These are phyloP conservation scores for Coenobita brevimanus DNA, from an alignment of 1,140 invertebrate genomes.

Conservation along the genomic window DNA sequence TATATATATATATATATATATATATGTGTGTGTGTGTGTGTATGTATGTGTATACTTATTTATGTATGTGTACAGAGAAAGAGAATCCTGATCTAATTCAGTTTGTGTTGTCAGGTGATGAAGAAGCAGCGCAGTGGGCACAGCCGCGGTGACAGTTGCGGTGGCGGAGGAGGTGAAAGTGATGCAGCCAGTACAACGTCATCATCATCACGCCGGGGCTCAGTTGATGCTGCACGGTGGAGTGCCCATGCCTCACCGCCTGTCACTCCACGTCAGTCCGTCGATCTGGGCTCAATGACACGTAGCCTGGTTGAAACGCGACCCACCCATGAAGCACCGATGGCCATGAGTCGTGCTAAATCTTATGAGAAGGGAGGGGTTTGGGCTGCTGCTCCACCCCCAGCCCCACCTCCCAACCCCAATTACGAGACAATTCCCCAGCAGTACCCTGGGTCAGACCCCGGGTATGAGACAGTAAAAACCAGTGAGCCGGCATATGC, in stretches of 20 bases:
- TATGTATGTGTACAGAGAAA: too few species aligned
- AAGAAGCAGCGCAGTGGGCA: slow-evolving; percentile 67
- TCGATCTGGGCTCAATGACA: slow-evolving; percentile 52
- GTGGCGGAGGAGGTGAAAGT: slow-evolving; percentile 51
- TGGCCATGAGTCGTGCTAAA: slow-evolving; percentile 53
- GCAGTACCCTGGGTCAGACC: slow-evolving; percentile 57
- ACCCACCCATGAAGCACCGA: slow-evolving; percentile 22
- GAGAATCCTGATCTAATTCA: background rate
- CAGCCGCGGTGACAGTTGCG: slow-evolving; percentile 62
- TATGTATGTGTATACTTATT: too few species aligned
- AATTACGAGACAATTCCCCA: slow-evolving; percentile 62
- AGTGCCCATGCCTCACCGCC: slow-evolving; percentile 45
- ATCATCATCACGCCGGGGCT: slow-evolving; percentile 55
- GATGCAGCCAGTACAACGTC: slow-evolving; percentile 43
- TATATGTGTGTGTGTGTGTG: too few species aligned
- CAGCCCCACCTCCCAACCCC: slow-evolving; percentile 29
- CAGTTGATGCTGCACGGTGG: slow-evolving; percentile 45
- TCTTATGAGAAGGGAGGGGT: slow-evolving; percentile 50
- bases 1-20: too few species aligned
- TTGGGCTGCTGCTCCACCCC: slow-evolving; percentile 29
- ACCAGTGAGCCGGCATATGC: slow-evolving; percentile 66
- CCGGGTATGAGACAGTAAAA: slow-evolving; percentile 68
- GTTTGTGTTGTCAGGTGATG: slow-evolving; percentile 55
- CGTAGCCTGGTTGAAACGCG: slow-evolving; percentile 57
- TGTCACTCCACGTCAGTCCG: slow-evolving; percentile 44